Percentiles rank a stretch among this genome's conserved stretches.
Evolutionary conservation across 1,140 invertebrate species (phyloP).

Genomic region (Drosophila equinoxialis): DNA sequence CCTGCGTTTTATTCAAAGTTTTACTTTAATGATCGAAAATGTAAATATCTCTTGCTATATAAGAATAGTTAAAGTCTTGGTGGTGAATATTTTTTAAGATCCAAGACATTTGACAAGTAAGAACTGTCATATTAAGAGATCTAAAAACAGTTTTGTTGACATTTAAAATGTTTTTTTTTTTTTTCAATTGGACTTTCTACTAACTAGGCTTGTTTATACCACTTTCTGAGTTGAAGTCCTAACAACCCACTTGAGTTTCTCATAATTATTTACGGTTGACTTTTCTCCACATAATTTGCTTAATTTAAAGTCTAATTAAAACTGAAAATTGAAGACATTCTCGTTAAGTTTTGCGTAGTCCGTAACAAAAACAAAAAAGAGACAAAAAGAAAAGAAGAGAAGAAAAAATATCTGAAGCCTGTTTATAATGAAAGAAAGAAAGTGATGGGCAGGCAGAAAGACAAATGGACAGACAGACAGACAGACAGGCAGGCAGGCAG

Average conservation of each 20-base stretch:
- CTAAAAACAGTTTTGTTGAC: neutral
- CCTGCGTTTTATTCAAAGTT: no score
- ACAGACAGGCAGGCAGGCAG: conserved; percentile 6
- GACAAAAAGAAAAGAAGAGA: neutral
- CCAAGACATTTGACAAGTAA: no score
- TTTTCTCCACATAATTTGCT: conserved; percentile 55
- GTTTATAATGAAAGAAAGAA: conserved; percentile 59
- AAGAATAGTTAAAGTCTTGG: no score
- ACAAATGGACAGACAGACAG: conserved; percentile 41
- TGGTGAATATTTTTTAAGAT: no score
- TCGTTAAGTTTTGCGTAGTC: conserved; percentile 35
- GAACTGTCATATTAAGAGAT: no score
- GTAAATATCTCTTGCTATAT: no score
- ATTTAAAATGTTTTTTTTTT: neutral
- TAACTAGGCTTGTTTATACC: neutral
- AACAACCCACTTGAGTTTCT: conserved; percentile 4
- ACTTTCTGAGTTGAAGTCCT: neutral
- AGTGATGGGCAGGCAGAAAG: conserved; percentile 48
- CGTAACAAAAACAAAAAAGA: conserved; percentile 1
- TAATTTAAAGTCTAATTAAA: conserved; percentile 60
- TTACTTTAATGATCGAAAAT: no score
- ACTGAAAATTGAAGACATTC: conserved; percentile 48
- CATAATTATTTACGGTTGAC: conserved; percentile 21
- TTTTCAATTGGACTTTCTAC: neutral
- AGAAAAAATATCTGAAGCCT: conserved; percentile 24